Evolutionary conservation across 2,113 vertebrate species (phyloP).

Genomic region (Oophaga pumilio): DNA sequence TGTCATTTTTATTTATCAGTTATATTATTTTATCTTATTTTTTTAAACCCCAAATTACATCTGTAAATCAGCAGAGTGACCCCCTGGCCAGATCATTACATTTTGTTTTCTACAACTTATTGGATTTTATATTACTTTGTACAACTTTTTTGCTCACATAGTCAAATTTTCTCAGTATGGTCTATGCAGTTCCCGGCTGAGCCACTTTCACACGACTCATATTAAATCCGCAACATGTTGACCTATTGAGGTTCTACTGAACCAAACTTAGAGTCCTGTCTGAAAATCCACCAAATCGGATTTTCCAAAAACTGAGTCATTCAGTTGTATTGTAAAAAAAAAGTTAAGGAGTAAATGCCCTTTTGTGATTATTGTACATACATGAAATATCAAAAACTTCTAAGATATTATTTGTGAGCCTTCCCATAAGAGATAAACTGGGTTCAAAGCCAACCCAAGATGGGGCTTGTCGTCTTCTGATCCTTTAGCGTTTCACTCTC

Average conservation of each 20-base stretch:
- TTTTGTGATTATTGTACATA: too few relatives aligned
- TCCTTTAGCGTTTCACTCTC: neutral
- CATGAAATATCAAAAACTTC: too few relatives aligned
- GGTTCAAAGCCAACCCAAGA: neutral
- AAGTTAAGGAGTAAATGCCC: too few relatives aligned
- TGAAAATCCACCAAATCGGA: too few relatives aligned
- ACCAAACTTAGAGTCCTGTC: too few relatives aligned
- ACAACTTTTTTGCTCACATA: neutral
- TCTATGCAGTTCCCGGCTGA: neutral
- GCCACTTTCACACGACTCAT: neutral
- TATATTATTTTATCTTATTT: neutral
- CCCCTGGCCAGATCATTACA: neutral
- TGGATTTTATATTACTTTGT: neutral
- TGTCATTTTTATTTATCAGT: constrained; percentile 3
- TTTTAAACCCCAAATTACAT: neutral
- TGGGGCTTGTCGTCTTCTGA: neutral
- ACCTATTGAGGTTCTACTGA: neutral
- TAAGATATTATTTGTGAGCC: neutral
- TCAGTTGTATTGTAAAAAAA: too few relatives aligned
- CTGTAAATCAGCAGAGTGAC: neutral
- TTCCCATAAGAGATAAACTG: neutral
- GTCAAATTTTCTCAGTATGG: neutral
- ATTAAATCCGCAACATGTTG: neutral
- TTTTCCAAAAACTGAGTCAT: too few relatives aligned
- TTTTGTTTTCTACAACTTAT: neutral